A percentile compares a stretch with the other conserved stretches of the same genome.
Conservation (phyloP, 64 coral and sea anemone genomes). For the Pachyseris speciosa region DNA sequence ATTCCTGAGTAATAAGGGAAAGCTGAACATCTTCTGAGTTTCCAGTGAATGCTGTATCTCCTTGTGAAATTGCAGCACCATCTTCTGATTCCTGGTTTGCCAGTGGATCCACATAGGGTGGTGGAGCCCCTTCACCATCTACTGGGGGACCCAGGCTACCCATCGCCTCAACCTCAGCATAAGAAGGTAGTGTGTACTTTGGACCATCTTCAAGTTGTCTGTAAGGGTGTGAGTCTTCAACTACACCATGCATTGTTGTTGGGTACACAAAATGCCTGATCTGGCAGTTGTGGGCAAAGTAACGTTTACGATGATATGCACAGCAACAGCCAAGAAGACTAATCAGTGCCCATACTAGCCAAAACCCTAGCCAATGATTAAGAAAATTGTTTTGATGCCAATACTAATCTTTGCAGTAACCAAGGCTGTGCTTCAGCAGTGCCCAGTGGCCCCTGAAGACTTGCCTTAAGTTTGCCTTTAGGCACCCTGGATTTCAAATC, state of each 20-base stretch:
- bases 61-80: background rate
- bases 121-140: constrained; percentile 52
- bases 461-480: no score
- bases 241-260: background rate
- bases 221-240: background rate
- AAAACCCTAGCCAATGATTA: constrained; percentile 38
- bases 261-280: constrained; percentile 33
- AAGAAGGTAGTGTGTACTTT: constrained; percentile 53
- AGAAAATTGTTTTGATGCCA: background rate
- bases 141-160: constrained; percentile 38
- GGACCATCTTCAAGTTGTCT: background rate
- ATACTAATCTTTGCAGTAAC: background rate
- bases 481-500: no score
- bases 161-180: constrained; percentile 66
- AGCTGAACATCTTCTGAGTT: background rate
- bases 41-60: background rate
- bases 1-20: background rate
- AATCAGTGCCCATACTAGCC: constrained; percentile 50
- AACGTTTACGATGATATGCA: constrained; percentile 50
- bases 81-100: constrained; percentile 40
- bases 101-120: constrained; percentile 45
- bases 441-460: no score
- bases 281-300: background rate
- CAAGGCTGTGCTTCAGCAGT: no score
- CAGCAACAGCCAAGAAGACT: constrained; percentile 53